phyloP scores from a whole-genome alignment of 1,140 invertebrate species.

The Halyomorpha halys region DNA sequence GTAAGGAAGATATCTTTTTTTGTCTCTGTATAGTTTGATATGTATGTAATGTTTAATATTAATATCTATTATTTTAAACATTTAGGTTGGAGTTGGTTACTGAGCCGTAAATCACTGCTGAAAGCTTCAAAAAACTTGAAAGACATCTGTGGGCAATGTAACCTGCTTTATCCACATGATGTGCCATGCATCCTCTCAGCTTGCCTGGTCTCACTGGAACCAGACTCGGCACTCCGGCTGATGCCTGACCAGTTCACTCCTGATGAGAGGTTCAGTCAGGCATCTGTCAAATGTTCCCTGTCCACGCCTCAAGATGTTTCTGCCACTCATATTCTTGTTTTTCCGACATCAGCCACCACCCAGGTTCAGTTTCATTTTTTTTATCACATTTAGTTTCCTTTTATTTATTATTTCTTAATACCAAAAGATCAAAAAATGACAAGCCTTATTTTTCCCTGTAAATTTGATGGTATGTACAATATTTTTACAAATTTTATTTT shows the following conservation, averaged over 20 bases:
- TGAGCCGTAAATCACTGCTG: conserved; percentile 82
- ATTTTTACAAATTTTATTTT: too few species aligned
- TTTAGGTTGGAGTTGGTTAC: conserved; percentile 79
- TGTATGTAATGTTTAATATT: too few species aligned
- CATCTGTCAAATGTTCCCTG: conserved; percentile 69
- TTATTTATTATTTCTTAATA: too few species aligned
- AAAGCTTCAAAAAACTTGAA: conserved; percentile 78
- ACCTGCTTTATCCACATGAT: conserved; percentile 63
- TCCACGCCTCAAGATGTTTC: conserved; percentile 89
- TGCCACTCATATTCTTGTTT: conserved; percentile 96
- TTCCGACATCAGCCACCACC: conserved; percentile 93
- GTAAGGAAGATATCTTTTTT: too few species aligned
- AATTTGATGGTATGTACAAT: too few species aligned
- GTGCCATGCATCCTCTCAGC: conserved; percentile 89
- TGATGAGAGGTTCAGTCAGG: conserved; percentile 80
- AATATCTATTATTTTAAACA: conserved; percentile 20
- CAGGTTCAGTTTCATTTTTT: conserved; percentile 49
- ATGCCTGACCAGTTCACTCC: conserved; percentile 91
- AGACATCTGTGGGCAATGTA: conserved; percentile 84
- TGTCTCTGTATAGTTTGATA: too few species aligned
- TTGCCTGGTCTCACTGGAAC: conserved; percentile 92
- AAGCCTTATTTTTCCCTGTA: too few species aligned
- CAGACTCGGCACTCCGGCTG: conserved; percentile 82
- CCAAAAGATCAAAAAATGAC: too few species aligned
- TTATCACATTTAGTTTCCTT: neutral